Conservation (phyloP, 2,113 vertebrate genomes). For the Muscicapa adusta region DNA sequence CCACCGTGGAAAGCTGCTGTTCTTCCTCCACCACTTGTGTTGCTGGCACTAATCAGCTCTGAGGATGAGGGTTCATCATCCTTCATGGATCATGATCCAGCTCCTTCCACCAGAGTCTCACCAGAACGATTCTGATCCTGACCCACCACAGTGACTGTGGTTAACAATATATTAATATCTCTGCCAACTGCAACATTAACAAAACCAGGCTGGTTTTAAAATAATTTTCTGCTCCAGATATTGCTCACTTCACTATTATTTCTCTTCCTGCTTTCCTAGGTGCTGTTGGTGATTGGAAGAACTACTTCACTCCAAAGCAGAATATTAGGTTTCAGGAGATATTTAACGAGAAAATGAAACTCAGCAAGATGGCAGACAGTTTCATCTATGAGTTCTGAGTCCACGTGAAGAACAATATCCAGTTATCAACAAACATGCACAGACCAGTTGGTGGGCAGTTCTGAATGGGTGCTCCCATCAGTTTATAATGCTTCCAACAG, state of each 20-base stretch:
- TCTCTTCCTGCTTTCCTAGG: slow-evolving; percentile 47
- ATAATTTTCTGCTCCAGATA: background rate
- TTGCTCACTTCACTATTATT: background rate
- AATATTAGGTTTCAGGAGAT: slow-evolving; percentile 71
- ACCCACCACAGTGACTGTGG: background rate
- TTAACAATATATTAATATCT: background rate
- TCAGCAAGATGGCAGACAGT: slow-evolving; percentile 67
- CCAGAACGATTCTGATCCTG: background rate
- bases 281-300: slow-evolving; percentile 76
- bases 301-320: slow-evolving; percentile 77
- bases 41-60: background rate
- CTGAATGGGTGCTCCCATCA: background rate
- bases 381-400: slow-evolving; percentile 64
- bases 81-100: background rate
- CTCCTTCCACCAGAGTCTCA: background rate
- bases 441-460: background rate
- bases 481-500: background rate
- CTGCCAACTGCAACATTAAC: background rate
- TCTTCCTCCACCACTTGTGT: background rate
- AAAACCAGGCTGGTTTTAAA: background rate
- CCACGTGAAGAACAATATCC: background rate
- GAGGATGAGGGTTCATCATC: background rate
- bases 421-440: background rate
- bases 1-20: background rate
- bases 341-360: slow-evolving; percentile 74